A percentile compares a stretch with the other conserved stretches of the same genome.
Evolutionary conservation across 1,140 invertebrate species (phyloP).

Genomic region (Orius insidiosus): DNA sequence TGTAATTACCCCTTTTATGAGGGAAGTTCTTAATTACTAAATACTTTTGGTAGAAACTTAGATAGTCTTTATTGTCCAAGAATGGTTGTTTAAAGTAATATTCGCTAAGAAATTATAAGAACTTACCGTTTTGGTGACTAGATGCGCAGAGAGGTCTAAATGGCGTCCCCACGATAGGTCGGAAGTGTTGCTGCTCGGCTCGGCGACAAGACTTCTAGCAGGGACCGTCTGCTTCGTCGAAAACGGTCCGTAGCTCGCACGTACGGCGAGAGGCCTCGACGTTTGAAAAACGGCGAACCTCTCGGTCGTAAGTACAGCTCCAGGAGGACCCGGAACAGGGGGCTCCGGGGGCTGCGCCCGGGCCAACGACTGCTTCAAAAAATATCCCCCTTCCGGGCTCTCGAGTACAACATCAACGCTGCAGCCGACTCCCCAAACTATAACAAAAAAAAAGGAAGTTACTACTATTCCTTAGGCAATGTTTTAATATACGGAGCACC

Average conservation of each 20-base stretch:
- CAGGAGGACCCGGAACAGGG: slow-evolving; percentile 8
- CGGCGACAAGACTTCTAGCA: slow-evolving; percentile 43
- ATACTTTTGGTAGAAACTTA: too few relatives aligned
- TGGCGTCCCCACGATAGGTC: slow-evolving; percentile 44
- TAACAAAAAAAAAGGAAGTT: slow-evolving; percentile 1
- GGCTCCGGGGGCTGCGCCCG: slow-evolving; percentile 10
- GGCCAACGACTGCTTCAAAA: slow-evolving; percentile 11
- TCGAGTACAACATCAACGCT: slow-evolving; percentile 15
- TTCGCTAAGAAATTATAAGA: neutral
- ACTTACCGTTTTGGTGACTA: slow-evolving; percentile 16
- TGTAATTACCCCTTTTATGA: too few relatives aligned
- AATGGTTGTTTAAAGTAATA: neutral
- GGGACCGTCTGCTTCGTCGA: slow-evolving; percentile 84
- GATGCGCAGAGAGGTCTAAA: slow-evolving; percentile 72
- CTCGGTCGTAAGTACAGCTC: slow-evolving; percentile 9
- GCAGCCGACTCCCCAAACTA: slow-evolving; percentile 12
- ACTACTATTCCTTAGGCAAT: too few relatives aligned
- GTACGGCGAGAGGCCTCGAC: slow-evolving; percentile 65
- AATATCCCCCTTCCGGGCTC: slow-evolving; percentile 14
- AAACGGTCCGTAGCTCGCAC: slow-evolving; percentile 80
- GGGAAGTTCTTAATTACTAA: too few relatives aligned
- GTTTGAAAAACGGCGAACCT: slow-evolving; percentile 78
- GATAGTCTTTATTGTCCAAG: too few relatives aligned
- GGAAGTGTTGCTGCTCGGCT: slow-evolving; percentile 36
- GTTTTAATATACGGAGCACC: too few relatives aligned